These are phyloP conservation scores for Drosophila equinoxialis DNA, from an alignment of 1,140 invertebrate genomes.

Conservation along the genomic window DNA sequence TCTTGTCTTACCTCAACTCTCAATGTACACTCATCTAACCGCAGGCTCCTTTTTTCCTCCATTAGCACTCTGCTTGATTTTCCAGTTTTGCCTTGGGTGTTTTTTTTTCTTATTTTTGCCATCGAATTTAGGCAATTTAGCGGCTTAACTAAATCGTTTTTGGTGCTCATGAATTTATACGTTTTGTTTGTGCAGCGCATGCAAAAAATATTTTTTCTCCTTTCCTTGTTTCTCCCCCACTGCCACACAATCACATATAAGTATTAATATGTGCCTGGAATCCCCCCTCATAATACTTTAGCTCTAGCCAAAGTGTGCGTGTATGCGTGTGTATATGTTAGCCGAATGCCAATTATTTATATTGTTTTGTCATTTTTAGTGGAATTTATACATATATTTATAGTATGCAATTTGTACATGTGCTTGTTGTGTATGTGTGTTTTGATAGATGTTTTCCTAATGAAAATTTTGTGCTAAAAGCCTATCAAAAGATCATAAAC, in stretches of 20 bases:
- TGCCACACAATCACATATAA: background rate
- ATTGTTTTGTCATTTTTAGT: constrained; percentile 63
- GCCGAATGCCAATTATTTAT: constrained; percentile 58
- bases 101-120: constrained; percentile 25
- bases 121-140: constrained; percentile 78
- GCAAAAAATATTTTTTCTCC: constrained; percentile 61
- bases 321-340: constrained; percentile 1
- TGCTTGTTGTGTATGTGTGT: background rate
- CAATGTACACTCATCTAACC: constrained; percentile 12
- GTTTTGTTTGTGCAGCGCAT: constrained; percentile 79
- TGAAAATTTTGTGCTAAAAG: background rate
- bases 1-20: constrained; percentile 1
- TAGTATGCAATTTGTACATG: constrained; percentile 46
- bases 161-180: constrained; percentile 75
- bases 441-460: constrained; percentile 5
- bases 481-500: constrained; percentile 3
- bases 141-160: constrained; percentile 77
- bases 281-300: constrained; percentile 43
- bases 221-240: background rate
- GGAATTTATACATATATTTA: constrained; percentile 40
- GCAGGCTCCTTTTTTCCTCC: constrained; percentile 32
- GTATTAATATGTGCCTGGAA: constrained; percentile 43
- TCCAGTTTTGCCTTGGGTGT: constrained; percentile 48
- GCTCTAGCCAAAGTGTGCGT: background rate
- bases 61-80: constrained; percentile 74